Evolutionary conservation across 2,797 vertebrate genomes (phyloP).

Genomic region (Ambastaia sidthimunki): DNA sequence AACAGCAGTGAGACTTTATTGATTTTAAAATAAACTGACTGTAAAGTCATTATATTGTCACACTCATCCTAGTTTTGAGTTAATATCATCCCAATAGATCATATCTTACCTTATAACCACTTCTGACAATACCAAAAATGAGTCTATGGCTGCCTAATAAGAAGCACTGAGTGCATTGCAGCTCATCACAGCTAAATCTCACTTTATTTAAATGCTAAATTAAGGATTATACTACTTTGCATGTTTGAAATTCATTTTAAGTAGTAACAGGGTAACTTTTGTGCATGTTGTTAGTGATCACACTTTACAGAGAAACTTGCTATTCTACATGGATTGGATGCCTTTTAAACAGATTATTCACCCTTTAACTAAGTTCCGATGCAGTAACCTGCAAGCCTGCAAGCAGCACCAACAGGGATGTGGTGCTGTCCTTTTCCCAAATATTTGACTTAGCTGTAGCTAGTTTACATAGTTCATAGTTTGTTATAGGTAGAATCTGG

Average conservation of each 20-base stretch:
- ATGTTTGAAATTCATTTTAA: too few relatives aligned
- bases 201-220: not conserved
- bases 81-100: not conserved
- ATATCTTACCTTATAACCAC: not conserved
- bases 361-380: too few relatives aligned
- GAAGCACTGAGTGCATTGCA: constrained; percentile 77
- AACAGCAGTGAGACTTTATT: not conserved
- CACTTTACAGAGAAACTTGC: not conserved
- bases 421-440: not conserved
- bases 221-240: not conserved
- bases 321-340: too few relatives aligned
- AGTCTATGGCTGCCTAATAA: constrained; percentile 61
- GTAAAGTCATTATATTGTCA: not conserved
- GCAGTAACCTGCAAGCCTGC: not conserved
- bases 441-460: not conserved
- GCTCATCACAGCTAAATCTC: constrained; percentile 69
- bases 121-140: not conserved
- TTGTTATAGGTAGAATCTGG: constrained; percentile 5
- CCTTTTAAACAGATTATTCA: not conserved
- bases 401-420: not conserved
- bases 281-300: not conserved
- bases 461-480: not conserved
- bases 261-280: not conserved
- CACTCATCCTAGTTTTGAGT: not conserved
- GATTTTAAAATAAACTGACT: not conserved